Base-by-base conservation (phyloP, 1,140 invertebrate genomes). In the Caerostris extrusa region DNA sequence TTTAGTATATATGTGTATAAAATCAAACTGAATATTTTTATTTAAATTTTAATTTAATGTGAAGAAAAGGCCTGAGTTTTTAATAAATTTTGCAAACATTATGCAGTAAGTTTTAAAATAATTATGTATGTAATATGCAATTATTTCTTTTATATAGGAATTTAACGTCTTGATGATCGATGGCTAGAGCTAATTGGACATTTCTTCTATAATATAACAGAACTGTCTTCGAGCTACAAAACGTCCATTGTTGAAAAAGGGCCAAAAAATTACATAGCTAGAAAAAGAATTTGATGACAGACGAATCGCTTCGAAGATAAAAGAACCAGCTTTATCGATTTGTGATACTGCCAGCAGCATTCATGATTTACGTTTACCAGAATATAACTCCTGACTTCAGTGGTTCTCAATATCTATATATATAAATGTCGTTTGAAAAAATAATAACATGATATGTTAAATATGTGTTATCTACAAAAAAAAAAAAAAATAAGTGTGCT, bases 221-320 rank as follows among this genome's bases (percentile, higher is more conserved):
- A 92, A 91, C 57, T 61, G 61, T 86, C 61, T 89, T 34, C 90
- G 92, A 93, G 86, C 85, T 93, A 89, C 34, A 81, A 81, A 89
- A 93, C 92, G 92, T 93, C 92, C 92, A 93, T 93, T 93, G 77
- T 88, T 93, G 64, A 19, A 86, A 93, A 69, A 93, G 92, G 92
- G 92, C 92, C 92, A 93, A 93, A 34, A 34, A 34, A 93, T 67
- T 92, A 60, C n/a, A 86, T 93, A 93, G 92, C 19, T 93, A 93
- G 67, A 85, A 85, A 34, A 82, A 82, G 19, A 55, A 19, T 85
- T 81, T 81, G 69, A 91, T 57, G 71, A 19, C 82, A 69, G 90
- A 91, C 88, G n/a, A 50, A 55, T 55, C 86, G 58, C 19, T 60
- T 34, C 55, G 10, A 34, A 34, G 34, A 57, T 10, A 14, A 12